Percentiles rank a stretch among this genome's conserved stretches.
phyloP scores from a whole-genome alignment of 2,113 vertebrate species.

The Lynx canadensis region DNA sequence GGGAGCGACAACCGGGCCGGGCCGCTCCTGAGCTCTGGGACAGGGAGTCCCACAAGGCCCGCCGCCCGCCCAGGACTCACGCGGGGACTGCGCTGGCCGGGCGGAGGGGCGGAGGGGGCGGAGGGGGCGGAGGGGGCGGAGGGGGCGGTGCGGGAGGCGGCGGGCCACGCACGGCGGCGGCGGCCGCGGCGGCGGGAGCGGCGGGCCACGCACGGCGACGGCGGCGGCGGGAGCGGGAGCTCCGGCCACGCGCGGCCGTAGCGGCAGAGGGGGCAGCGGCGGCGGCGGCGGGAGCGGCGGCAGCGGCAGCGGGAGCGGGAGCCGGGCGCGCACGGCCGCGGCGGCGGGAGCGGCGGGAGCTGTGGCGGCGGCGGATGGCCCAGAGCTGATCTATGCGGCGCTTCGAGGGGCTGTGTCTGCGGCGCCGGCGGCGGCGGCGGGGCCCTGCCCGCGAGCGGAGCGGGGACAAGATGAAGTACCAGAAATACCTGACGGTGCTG shows the following conservation, averaged over 20 bases:
- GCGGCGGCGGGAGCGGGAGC: conserved; percentile 87
- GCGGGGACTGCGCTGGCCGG: background rate
- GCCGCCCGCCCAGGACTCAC: background rate
- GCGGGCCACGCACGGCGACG: conserved; percentile 74
- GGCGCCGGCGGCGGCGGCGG: conserved; percentile 93
- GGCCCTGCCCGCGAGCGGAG: conserved; percentile 90
- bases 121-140: conserved; percentile 54
- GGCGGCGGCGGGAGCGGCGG: conserved; percentile 86
- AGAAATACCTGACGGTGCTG: conserved; percentile 99
- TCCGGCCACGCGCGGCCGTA: conserved; percentile 74
- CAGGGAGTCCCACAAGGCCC: background rate
- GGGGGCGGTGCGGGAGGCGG: background rate
- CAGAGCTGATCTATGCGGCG: conserved; percentile 93
- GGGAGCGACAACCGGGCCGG: background rate
- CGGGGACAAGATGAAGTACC: conserved; percentile 98
- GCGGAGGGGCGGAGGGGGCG: background rate
- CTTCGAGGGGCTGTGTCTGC: conserved; percentile 90
- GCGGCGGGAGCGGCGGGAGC: conserved; percentile 87
- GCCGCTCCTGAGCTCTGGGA: background rate
- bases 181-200: conserved; percentile 87
- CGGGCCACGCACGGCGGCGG: conserved; percentile 81
- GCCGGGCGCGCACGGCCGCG: background rate
- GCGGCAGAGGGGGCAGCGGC: conserved; percentile 77
- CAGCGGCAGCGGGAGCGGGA: conserved; percentile 88
- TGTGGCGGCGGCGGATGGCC: conserved; percentile 87